Conservation (phyloP, 2,113 vertebrate genomes). For the Xiphophorus hellerii region DNA sequence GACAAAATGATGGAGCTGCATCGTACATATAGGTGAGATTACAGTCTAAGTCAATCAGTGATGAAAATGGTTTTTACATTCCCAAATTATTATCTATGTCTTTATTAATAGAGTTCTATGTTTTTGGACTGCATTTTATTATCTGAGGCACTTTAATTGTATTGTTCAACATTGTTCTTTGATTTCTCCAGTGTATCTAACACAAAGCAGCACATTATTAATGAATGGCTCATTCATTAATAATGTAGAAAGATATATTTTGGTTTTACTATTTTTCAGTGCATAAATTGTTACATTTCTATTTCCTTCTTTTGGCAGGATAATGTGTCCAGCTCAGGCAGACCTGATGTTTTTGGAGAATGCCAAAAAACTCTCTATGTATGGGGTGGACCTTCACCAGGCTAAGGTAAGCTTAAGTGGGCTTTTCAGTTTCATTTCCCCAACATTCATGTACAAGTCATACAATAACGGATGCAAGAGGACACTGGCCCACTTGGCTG, state of each 20-base stretch:
- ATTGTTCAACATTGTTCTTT: background rate
- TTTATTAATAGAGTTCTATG: no score
- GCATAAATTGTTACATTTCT: background rate
- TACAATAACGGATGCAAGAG: no score
- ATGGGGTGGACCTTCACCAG: slow-evolving; percentile 96
- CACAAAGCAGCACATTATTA: no score
- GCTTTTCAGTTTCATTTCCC: background rate
- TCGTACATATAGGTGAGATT: slow-evolving; percentile 88
- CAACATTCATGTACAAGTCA: no score
- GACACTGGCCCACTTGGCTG: no score
- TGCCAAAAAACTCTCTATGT: slow-evolving; percentile 98
- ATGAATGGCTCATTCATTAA: background rate
- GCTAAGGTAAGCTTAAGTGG: slow-evolving; percentile 86
- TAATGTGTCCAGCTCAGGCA: slow-evolving; percentile 96
- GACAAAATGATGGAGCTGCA: slow-evolving; percentile 97
- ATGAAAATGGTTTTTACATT: background rate
- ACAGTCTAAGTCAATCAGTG: background rate
- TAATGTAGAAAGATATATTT: no score
- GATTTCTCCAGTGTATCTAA: no score
- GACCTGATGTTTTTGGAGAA: slow-evolving; percentile 98
- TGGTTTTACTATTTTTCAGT: no score
- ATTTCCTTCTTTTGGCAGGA: slow-evolving; percentile 72
- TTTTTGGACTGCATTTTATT: no score
- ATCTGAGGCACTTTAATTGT: background rate
- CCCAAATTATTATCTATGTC: background rate